Conservation (phyloP, 1,140 invertebrate species). For the Drosophila nannoptera region DNA sequence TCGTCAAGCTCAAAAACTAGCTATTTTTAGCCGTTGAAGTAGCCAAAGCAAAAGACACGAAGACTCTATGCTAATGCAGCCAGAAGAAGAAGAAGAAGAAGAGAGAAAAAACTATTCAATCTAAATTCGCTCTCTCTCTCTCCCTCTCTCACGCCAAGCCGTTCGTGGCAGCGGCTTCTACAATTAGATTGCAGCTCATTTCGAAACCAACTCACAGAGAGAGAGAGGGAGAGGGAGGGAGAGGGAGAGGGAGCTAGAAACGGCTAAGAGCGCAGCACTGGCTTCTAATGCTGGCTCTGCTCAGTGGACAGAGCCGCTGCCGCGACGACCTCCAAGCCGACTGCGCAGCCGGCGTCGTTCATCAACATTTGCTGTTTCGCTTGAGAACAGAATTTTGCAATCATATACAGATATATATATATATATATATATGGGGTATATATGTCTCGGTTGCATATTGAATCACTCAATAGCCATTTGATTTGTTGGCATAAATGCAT, state of each 20-base stretch:
- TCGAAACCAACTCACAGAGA: too few relatives aligned
- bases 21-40: constrained; percentile 6
- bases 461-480: constrained; percentile 17
- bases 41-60: not conserved
- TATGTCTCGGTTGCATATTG: constrained; percentile 12
- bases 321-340: constrained; percentile 35
- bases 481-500: constrained; percentile 17
- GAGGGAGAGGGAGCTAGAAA: too few relatives aligned
- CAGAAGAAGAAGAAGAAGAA: not conserved
- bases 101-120: too few relatives aligned
- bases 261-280: constrained; percentile 1
- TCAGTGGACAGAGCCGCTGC: constrained; percentile 1
- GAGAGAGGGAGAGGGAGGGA: too few relatives aligned
- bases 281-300: constrained; percentile 6
- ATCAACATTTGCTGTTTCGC: constrained; percentile 32
- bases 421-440: too few relatives aligned
- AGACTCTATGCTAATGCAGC: not conserved
- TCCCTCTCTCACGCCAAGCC: too few relatives aligned
- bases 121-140: too few relatives aligned
- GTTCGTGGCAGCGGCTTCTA: too few relatives aligned
- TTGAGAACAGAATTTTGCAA: constrained; percentile 20
- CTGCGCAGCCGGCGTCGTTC: constrained; percentile 38
- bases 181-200: too few relatives aligned
- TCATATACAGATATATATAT: too few relatives aligned
- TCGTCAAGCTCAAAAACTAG: not conserved